phyloP scores from a whole-genome alignment of 2,888 invertebrate genomes.

The Odontomyia ornata region DNA sequence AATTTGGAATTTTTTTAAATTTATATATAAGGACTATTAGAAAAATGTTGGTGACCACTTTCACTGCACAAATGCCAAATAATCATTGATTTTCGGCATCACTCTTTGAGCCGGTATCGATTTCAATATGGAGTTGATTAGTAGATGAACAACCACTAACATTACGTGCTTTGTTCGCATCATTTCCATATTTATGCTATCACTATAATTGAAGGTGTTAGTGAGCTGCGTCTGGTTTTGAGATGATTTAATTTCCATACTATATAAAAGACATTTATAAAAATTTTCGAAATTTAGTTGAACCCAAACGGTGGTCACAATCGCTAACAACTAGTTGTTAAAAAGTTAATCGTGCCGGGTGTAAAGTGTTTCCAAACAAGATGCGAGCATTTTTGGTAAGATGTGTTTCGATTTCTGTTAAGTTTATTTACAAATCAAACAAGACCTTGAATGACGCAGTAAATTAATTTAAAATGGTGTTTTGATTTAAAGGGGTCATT shows the following conservation, averaged over 20 bases:
- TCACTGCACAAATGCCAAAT: background rate
- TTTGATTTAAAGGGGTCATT: conserved; percentile 20
- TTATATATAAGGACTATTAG: no score
- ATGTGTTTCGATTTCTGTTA: background rate
- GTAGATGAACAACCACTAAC: conserved; percentile 15
- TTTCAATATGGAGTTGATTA: background rate
- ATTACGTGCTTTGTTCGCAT: background rate
- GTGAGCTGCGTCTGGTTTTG: background rate
- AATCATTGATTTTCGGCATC: background rate
- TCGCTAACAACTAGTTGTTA: background rate
- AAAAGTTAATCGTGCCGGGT: background rate
- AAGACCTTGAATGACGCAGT: background rate
- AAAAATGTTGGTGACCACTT: no score
- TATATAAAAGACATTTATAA: conserved; percentile 40
- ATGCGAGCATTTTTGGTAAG: conserved; percentile 44
- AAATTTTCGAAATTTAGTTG: conserved; percentile 26
- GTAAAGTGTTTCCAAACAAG: background rate
- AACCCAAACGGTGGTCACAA: background rate
- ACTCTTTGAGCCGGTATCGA: background rate
- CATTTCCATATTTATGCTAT: conserved; percentile 32
- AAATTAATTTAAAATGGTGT: background rate
- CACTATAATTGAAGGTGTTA: conserved; percentile 11
- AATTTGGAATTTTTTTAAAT: no score
- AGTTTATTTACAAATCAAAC: background rate
- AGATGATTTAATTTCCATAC: conserved; percentile 26